Evolutionary conservation across 1,140 invertebrate species (phyloP).

Genomic region (Varroa destructor): DNA sequence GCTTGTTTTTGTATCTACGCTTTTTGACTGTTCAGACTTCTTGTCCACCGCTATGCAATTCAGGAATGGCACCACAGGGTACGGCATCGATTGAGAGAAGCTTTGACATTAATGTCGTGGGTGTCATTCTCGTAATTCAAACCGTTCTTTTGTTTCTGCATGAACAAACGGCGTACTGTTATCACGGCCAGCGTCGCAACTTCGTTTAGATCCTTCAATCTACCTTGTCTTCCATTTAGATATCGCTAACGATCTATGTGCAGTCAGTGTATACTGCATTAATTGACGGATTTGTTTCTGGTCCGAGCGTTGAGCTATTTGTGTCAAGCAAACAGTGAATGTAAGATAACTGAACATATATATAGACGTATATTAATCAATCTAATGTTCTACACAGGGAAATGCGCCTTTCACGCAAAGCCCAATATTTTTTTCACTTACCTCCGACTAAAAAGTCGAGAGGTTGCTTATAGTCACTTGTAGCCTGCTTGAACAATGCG

Average conservation of each 20-base stretch:
- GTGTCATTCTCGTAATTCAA: constrained; percentile 43
- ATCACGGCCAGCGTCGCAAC: constrained; percentile 46
- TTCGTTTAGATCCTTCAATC: constrained; percentile 34
- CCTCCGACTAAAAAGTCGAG: no score
- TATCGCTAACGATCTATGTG: not conserved
- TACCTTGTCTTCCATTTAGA: not conserved
- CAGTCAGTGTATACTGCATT: no score
- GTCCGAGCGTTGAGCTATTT: not conserved
- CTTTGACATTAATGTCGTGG: constrained; percentile 54
- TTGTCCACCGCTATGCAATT: constrained; percentile 78
- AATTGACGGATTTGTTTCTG: not conserved
- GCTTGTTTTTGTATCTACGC: no score
- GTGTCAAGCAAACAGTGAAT: no score
- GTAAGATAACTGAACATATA: no score
- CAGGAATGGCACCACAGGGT: constrained; percentile 47
- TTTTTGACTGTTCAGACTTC: constrained; percentile 43
- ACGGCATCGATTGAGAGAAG: constrained; percentile 37
- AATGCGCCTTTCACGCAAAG: no score
- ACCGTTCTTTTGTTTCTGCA: constrained; percentile 64
- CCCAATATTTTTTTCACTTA: no score
- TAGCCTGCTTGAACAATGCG: no score
- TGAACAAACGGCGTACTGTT: constrained; percentile 48
- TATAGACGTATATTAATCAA: no score
- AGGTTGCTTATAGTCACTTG: no score
- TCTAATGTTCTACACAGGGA: no score